These are phyloP conservation scores for Glossophaga mutica DNA, from an alignment of 2,797 vertebrate genomes.

Conservation along the genomic window DNA sequence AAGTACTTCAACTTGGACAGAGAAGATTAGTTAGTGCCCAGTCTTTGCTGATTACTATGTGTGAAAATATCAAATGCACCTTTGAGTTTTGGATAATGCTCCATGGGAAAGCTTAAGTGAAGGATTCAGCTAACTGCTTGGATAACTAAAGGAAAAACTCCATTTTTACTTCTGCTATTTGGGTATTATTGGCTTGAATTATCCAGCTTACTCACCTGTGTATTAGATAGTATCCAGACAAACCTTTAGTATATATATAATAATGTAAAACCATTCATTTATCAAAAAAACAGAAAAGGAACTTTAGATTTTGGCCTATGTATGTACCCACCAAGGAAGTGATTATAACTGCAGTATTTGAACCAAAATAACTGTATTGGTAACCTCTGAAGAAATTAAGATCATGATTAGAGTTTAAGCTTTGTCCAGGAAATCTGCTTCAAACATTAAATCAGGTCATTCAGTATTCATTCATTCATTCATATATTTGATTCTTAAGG, in stretches of 20 bases:
- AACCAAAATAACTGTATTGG: background rate
- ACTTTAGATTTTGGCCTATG: background rate
- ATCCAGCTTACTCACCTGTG: background rate
- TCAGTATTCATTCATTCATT: background rate
- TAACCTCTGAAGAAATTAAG: background rate
- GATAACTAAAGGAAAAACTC: slow-evolving; percentile 51
- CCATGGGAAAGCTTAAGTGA: slow-evolving; percentile 20
- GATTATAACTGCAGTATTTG: slow-evolving; percentile 25
- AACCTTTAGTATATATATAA: background rate
- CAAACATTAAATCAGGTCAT: background rate
- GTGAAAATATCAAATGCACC: slow-evolving; percentile 34
- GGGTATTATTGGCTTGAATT: background rate
- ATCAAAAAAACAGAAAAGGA: slow-evolving; percentile 8
- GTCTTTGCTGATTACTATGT: slow-evolving; percentile 11
- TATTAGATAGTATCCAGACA: background rate
- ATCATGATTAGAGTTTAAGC: background rate
- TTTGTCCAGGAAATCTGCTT: background rate
- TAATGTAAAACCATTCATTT: background rate
- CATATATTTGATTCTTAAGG: background rate
- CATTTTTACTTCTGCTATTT: slow-evolving; percentile 26
- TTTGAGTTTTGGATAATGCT: slow-evolving; percentile 3
- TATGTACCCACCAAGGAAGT: background rate
- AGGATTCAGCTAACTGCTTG: slow-evolving; percentile 20
- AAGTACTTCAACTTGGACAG: background rate
- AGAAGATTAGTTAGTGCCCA: background rate